phyloP scores from a whole-genome alignment of 2,888 invertebrate genomes.

The Steinernema hermaphroditum region DNA sequence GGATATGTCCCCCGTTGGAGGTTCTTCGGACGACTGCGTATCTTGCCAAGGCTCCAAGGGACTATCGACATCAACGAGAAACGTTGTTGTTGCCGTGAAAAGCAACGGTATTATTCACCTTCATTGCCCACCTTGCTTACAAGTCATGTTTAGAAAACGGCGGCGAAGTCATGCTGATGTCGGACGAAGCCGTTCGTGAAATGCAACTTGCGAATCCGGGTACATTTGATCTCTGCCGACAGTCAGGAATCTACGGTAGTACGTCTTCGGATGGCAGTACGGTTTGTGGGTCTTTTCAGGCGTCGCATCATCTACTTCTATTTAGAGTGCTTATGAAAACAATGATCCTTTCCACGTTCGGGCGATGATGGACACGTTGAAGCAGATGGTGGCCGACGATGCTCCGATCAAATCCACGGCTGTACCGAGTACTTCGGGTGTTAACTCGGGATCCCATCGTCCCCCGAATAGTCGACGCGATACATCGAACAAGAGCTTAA shows the following conservation, averaged over 20 bases:
- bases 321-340: slow-evolving; percentile 25
- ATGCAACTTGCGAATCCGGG: slow-evolving; percentile 13
- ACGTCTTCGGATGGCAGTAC: slow-evolving; percentile 18
- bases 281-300: background rate
- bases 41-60: slow-evolving; percentile 2
- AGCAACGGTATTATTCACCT: slow-evolving; percentile 33
- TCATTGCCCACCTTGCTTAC: background rate
- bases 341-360: slow-evolving; percentile 44
- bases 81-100: slow-evolving; percentile 28
- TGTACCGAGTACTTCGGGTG: background rate
- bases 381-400: slow-evolving; percentile 59
- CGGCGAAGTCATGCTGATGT: slow-evolving; percentile 43
- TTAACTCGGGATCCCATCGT: background rate
- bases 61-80: slow-evolving; percentile 16
- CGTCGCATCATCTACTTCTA: background rate
- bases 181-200: slow-evolving; percentile 39
- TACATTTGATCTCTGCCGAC: background rate
- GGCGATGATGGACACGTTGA: slow-evolving; percentile 58
- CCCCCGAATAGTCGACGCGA: background rate
- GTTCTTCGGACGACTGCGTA: background rate
- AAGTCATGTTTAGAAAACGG: slow-evolving; percentile 32
- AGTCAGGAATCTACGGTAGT: slow-evolving; percentile 8
- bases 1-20: slow-evolving; percentile 1
- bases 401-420: slow-evolving; percentile 33
- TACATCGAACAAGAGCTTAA: background rate